Evolutionary conservation across 2,113 vertebrate genomes (phyloP).

Genomic region (Macaca nemestrina): DNA sequence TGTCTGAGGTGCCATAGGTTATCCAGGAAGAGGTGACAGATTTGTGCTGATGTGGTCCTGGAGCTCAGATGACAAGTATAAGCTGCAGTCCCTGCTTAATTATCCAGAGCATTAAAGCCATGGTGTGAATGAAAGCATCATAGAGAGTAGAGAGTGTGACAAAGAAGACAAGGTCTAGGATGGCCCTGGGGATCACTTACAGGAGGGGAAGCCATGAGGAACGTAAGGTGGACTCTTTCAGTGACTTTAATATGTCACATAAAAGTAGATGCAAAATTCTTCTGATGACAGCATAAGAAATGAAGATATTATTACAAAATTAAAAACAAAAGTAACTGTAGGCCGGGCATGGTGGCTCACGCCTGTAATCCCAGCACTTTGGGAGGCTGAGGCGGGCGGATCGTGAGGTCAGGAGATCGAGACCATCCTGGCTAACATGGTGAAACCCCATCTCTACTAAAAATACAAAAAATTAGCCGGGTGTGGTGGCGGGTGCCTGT

Average conservation of each 20-base stretch:
- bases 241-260: not conserved
- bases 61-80: no score
- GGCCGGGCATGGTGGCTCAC: no score
- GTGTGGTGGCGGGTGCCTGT: no score
- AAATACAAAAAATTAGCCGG: no score
- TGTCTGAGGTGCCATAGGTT: not conserved
- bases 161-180: not conserved
- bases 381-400: no score
- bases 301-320: not conserved
- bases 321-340: not conserved
- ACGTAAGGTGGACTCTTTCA: not conserved
- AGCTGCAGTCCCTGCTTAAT: not conserved
- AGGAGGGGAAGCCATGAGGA: not conserved
- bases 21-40: not conserved
- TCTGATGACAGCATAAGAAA: not conserved
- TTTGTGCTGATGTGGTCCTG: not conserved
- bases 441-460: no score
- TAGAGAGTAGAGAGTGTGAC: fast-evolving
- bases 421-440: no score
- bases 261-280: not conserved
- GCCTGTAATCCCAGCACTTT: no score
- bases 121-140: not conserved
- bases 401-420: no score
- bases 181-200: fast-evolving
- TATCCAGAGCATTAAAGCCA: not conserved